phyloP scores from a whole-genome alignment of 2,797 vertebrate species.

The Pipistrellus kuhlii region DNA sequence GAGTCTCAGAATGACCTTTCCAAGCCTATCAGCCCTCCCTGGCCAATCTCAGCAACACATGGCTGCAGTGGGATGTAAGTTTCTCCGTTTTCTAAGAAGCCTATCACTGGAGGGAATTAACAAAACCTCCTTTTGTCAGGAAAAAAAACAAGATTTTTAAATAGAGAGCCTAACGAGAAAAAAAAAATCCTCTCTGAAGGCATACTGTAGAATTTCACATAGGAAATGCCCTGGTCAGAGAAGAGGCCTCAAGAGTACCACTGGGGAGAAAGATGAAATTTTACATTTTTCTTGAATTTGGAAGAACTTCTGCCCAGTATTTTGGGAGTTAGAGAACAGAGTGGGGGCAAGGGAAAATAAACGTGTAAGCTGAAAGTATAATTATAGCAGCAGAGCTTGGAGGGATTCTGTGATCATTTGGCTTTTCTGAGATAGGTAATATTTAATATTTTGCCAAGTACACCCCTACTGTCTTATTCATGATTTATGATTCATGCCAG shows the following conservation, averaged over 20 bases:
- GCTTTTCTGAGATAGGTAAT: neutral
- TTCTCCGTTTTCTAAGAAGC: conserved; percentile 9
- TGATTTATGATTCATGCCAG: neutral
- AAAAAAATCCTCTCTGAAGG: neutral
- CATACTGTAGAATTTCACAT: neutral
- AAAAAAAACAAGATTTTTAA: conserved; percentile 50
- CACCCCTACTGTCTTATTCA: neutral
- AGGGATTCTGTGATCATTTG: neutral
- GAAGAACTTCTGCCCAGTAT: neutral
- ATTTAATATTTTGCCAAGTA: conserved; percentile 1
- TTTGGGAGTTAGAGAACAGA: neutral
- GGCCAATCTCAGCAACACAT: neutral
- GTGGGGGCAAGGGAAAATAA: neutral
- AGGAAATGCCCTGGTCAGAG: neutral
- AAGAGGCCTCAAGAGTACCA: neutral
- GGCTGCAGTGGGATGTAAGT: neutral
- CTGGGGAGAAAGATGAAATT: neutral
- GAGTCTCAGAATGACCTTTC: neutral
- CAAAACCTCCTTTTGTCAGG: conserved; percentile 42
- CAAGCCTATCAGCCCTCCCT: neutral
- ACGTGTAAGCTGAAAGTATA: neutral
- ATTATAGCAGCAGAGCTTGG: neutral
- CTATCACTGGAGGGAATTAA: neutral
- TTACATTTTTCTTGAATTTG: conserved; percentile 24
- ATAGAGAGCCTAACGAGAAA: neutral